Percentiles rank a stretch among this genome's conserved stretches.
These are phyloP conservation scores for Spinus olivaceus DNA, from an alignment of 2,797 vertebrate genomes.

Conservation along the genomic window DNA sequence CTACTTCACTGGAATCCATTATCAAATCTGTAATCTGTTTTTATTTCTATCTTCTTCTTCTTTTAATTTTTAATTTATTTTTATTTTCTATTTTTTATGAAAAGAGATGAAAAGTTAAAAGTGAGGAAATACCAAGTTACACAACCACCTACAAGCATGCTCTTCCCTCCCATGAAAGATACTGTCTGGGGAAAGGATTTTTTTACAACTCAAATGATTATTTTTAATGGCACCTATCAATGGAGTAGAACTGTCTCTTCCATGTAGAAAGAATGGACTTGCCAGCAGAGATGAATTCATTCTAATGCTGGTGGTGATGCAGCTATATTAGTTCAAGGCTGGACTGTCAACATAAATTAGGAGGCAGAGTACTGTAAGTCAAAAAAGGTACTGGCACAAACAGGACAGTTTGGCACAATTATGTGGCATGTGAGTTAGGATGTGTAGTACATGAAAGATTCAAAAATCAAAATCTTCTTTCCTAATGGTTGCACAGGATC, in stretches of 20 bases:
- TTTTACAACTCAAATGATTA: neutral
- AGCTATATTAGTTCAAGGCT: conserved; percentile 12
- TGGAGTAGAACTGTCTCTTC: neutral
- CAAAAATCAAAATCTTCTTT: neutral
- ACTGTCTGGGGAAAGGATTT: neutral
- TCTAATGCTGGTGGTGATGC: neutral
- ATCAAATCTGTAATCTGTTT: neutral
- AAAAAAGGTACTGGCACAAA: conserved; percentile 4
- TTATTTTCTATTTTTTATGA: neutral
- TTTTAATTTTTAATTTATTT: too few relatives aligned
- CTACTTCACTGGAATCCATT: neutral
- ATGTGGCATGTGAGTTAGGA: neutral
- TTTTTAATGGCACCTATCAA: neutral
- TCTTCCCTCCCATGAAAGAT: neutral
- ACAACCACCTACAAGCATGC: neutral
- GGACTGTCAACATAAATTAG: neutral
- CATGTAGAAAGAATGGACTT: neutral
- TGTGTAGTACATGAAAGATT: neutral
- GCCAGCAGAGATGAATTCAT: neutral
- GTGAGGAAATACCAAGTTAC: neutral
- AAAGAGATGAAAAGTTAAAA: neutral
- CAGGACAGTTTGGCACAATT: neutral
- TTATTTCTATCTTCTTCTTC: neutral
- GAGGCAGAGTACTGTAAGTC: neutral
- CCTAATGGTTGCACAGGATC: neutral